phyloP scores from a whole-genome alignment of 2,888 invertebrate species.

The Parapristionchus giblindavisi region DNA sequence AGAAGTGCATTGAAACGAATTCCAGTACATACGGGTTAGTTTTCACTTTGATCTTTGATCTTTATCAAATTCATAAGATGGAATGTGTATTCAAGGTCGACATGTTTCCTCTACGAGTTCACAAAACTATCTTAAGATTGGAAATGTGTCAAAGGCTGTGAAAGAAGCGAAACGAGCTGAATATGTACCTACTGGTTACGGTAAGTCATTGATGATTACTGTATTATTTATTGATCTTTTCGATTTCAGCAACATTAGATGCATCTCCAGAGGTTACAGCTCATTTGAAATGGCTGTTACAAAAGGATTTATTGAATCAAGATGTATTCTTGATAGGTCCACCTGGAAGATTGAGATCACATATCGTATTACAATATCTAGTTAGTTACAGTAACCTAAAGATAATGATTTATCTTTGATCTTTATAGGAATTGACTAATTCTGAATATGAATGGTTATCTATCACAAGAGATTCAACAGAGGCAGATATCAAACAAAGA shows the following conservation, averaged over 20 bases:
- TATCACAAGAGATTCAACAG: constrained; percentile 92
- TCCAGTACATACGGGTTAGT: constrained; percentile 19
- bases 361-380: constrained; percentile 84
- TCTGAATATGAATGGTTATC: constrained; percentile 92
- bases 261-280: constrained; percentile 78
- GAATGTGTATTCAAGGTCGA: no score
- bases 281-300: constrained; percentile 93
- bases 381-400: constrained; percentile 13
- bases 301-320: constrained; percentile 89
- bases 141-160: constrained; percentile 50
- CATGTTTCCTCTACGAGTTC: constrained; percentile 18
- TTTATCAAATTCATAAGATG: neutral
- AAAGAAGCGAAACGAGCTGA: constrained; percentile 78
- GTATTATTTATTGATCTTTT: neutral
- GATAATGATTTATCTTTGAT: neutral
- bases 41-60: no score
- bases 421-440: constrained; percentile 80
- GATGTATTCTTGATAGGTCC: constrained; percentile 93
- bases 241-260: constrained; percentile 49
- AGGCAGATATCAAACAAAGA: constrained; percentile 93
- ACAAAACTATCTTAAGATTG: constrained; percentile 50
- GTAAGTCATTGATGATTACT: constrained; percentile 71
- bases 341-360: constrained; percentile 84
- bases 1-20: constrained; percentile 4
- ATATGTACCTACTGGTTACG: constrained; percentile 84